A percentile compares a stretch with the other conserved stretches of the same genome.
Conservation (phyloP, 2,797 vertebrate genomes). For the Petrocephalus sullivani region DNA sequence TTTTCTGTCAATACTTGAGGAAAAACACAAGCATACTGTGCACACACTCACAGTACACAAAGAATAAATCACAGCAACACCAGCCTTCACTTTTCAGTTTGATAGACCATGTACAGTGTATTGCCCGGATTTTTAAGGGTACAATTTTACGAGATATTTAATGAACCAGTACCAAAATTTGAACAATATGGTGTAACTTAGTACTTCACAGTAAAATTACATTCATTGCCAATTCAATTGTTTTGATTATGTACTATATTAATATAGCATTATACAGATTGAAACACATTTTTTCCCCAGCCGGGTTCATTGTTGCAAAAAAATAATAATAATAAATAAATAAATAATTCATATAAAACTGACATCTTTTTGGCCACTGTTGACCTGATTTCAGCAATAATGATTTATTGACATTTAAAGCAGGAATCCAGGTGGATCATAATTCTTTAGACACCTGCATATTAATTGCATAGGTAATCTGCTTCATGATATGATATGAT, state of each 20-base stretch:
- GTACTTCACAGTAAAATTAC: background rate
- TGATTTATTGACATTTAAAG: background rate
- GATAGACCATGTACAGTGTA: background rate
- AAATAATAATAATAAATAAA: background rate
- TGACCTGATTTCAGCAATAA: background rate
- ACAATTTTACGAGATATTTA: background rate
- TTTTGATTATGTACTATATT: background rate
- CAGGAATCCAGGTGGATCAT: background rate
- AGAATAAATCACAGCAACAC: background rate
- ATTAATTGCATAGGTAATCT: background rate
- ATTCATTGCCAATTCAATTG: background rate
- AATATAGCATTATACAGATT: background rate
- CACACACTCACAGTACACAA: background rate
- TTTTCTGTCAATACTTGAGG: slow-evolving; percentile 5
- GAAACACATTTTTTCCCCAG: background rate
- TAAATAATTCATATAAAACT: background rate
- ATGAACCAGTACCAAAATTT: background rate
- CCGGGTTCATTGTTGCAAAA: background rate
- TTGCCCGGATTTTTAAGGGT: background rate
- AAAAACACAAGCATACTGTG: background rate
- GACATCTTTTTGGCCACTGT: background rate
- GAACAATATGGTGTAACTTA: background rate
- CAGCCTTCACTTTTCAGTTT: background rate
- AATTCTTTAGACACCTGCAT: background rate
- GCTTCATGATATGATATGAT: background rate